These are phyloP conservation scores for Aurelia sp. DNA, from an alignment of 30 jellyfish, hydroid and myxozoan species.

Conservation along the genomic window DNA sequence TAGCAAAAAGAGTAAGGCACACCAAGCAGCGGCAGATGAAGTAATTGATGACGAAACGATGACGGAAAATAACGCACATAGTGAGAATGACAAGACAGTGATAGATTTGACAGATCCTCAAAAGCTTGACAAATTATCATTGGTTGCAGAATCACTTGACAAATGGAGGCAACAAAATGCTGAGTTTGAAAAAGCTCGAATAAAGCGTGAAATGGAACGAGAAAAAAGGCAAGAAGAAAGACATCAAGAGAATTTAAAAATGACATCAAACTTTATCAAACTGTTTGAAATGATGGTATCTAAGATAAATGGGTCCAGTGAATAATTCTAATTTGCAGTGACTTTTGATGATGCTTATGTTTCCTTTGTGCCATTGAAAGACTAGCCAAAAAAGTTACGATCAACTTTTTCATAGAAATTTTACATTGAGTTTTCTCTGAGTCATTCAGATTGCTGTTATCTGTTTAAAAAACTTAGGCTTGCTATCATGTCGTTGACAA, in stretches of 20 bases:
- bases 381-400: too few species aligned
- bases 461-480: too few species aligned
- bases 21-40: too few species aligned
- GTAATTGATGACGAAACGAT: too few species aligned
- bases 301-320: slow-evolving; percentile 18
- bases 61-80: too few species aligned
- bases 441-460: too few species aligned
- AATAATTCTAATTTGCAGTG: background rate
- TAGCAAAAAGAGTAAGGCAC: too few species aligned
- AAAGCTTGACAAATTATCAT: background rate
- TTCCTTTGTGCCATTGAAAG: too few species aligned
- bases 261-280: slow-evolving; percentile 43
- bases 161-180: slow-evolving; percentile 55
- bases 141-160: slow-evolving; percentile 24
- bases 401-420: too few species aligned
- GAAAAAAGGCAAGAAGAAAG: slow-evolving; percentile 48
- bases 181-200: slow-evolving; percentile 38
- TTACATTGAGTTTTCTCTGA: too few species aligned
- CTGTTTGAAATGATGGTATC: slow-evolving; percentile 51
- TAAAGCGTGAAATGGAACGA: slow-evolving; percentile 38
- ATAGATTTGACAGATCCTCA: slow-evolving; percentile 25
- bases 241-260: slow-evolving; percentile 37
- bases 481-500: too few species aligned
- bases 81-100: background rate
- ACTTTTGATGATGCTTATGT: too few species aligned